Evolutionary conservation across 2,113 vertebrate genomes (phyloP), one percentile per base, ranked within the genome.

Genomic region (Halichoeres trimaculatus): DNA sequence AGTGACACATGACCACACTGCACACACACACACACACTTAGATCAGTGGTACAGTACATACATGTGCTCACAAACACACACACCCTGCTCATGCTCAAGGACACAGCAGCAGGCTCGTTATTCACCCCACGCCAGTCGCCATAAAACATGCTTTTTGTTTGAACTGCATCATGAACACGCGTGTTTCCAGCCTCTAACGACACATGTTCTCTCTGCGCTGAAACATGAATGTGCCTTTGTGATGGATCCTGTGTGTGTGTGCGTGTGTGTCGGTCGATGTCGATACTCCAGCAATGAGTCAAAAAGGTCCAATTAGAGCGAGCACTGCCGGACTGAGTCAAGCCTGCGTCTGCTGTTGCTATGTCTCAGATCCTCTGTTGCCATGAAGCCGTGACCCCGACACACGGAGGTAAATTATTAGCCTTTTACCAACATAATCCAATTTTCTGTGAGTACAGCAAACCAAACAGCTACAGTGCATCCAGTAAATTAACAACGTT

Each of bases 311-410:
- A 88, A 80, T 90, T 82, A 87, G 50, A 12, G 51, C 50, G 22
- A 5, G 36, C 47, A 20, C 55, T 5, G 43, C 72, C 67, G 80
- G 78, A 76, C 71, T 12, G 13, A 14, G 40, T 41, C 14, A 53
- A 61, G 26, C 68, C 30, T 35, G 76, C 26, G 23, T 57, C 73
- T 80, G 78, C 81, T 74, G 90, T 92, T 91, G 87, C 89, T 84
- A 89, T 69, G 87, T 74, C 54, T 57, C 43, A 60, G 76, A 73
- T 51, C 61, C 50, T 17, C 72, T 56, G 86, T 85, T 92, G 88
- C 89, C 85, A 30, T 30, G 30, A 90, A 70, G 89, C 78, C 86
- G 41, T 70, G 70, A 80, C 82, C 87, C 61, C 30, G 2, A 10
- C 47, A 58, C 2, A n/a, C 9, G 19, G 30, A 78, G 38, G 72